A percentile compares a stretch with the other conserved stretches of the same genome.
phyloP scores from a whole-genome alignment of 2,797 vertebrate genomes.

The Tapera naevia region DNA sequence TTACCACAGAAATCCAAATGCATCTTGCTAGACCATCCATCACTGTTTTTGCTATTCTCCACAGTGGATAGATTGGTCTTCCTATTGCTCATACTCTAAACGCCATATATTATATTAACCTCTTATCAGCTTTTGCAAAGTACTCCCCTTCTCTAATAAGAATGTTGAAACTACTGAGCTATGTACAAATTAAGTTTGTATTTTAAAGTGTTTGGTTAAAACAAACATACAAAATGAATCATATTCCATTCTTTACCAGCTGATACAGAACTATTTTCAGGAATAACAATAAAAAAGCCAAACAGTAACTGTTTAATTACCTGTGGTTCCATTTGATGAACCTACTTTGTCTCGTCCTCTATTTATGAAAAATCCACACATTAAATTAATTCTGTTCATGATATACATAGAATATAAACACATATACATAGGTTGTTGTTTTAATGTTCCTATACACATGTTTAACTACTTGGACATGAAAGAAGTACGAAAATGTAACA shows the following conservation, averaged over 20 bases:
- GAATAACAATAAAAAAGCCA: not conserved
- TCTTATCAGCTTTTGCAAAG: not conserved
- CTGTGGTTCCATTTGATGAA: not conserved
- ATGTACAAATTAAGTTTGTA: not conserved
- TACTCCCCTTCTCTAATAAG: not conserved
- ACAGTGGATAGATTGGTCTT: not conserved
- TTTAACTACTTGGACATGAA: not conserved
- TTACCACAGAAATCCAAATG: conserved; percentile 21
- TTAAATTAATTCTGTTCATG: not conserved
- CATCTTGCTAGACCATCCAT: conserved; percentile 24
- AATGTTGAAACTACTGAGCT: not conserved
- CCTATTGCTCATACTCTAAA: not conserved
- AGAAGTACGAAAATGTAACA: not conserved
- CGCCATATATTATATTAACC: not conserved
- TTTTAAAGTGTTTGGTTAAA: not conserved
- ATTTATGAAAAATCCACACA: not conserved
- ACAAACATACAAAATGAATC: not conserved
- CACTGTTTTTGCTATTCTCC: not conserved
- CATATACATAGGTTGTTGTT: not conserved
- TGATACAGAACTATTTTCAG: not conserved
- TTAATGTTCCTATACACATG: not conserved
- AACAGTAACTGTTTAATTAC: not conserved
- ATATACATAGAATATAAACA: not conserved
- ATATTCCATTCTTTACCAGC: not conserved
- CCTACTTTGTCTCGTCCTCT: not conserved